These are phyloP conservation scores for Lagorchestes hirsutus DNA, from an alignment of 2,797 vertebrate genomes.

Conservation along the genomic window DNA sequence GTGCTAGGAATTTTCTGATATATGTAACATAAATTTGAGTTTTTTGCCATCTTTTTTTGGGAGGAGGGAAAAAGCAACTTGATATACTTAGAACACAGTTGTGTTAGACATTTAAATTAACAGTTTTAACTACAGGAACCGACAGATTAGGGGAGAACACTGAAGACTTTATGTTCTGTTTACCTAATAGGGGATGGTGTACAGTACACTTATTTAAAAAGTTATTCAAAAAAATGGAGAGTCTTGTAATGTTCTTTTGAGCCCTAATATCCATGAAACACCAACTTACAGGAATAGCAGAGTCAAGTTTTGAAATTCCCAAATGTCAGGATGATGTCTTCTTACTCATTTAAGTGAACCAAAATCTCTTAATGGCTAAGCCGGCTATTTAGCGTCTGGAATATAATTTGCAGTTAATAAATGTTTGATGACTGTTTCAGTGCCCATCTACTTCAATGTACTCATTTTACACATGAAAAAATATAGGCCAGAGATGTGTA, in stretches of 20 bases:
- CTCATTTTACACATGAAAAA: not conserved
- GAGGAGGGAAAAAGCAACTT: not conserved
- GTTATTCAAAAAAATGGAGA: not conserved
- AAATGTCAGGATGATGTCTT: not conserved
- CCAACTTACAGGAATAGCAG: not conserved
- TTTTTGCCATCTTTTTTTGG: not conserved
- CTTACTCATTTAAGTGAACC: not conserved
- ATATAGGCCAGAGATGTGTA: not conserved
- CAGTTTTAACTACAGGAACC: not conserved
- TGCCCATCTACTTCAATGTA: not conserved
- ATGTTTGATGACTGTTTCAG: not conserved
- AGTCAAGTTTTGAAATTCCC: not conserved
- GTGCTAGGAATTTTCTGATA: not conserved
- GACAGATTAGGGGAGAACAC: not conserved
- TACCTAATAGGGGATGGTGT: slow-evolving; percentile 1
- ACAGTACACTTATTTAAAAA: not conserved
- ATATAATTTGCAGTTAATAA: not conserved
- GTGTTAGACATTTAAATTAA: not conserved
- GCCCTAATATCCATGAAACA: not conserved
- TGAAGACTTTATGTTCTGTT: not conserved
- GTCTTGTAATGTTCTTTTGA: not conserved
- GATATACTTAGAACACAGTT: not conserved
- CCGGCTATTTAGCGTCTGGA: not conserved
- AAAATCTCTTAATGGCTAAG: not conserved
- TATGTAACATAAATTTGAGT: not conserved